Conservation (phyloP, 2,888 invertebrate species). For the Homarus gammarus region DNA sequence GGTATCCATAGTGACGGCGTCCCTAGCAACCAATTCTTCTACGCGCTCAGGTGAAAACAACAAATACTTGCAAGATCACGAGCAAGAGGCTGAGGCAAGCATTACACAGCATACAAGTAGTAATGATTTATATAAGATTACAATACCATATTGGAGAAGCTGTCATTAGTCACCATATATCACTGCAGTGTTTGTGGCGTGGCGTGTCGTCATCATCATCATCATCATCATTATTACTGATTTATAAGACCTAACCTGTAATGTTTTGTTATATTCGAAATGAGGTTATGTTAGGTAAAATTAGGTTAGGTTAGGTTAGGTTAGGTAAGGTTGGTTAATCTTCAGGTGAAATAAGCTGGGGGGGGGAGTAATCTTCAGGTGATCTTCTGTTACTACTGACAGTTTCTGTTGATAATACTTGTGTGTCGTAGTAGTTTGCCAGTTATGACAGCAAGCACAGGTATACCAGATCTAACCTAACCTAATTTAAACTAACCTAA, state of each 20-base stretch:
- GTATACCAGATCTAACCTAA: too few species aligned
- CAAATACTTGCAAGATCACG: not conserved
- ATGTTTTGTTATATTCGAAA: not conserved
- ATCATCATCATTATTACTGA: too few species aligned
- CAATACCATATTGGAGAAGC: not conserved
- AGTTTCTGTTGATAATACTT: too few species aligned
- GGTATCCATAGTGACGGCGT: conserved; percentile 23
- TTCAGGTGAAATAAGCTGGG: not conserved
- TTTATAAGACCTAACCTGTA: not conserved
- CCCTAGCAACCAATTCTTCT: conserved; percentile 17
- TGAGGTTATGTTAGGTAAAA: not conserved
- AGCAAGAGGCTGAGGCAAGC: too few species aligned
- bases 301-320: not conserved
- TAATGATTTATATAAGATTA: not conserved
- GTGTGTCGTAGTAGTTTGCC: too few species aligned
- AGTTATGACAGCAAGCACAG: too few species aligned
- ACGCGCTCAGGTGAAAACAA: not conserved
- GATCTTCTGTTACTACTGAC: too few species aligned
- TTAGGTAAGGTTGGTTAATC: not conserved
- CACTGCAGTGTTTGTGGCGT: not conserved
- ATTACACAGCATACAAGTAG: not conserved
- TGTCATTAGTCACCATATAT: not conserved
- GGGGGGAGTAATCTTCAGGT: too few species aligned
- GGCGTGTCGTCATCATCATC: too few species aligned
- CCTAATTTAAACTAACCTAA: too few species aligned